Evolutionary conservation across 1,140 invertebrate genomes (phyloP).

Genomic region (Triops cancriformis): DNA sequence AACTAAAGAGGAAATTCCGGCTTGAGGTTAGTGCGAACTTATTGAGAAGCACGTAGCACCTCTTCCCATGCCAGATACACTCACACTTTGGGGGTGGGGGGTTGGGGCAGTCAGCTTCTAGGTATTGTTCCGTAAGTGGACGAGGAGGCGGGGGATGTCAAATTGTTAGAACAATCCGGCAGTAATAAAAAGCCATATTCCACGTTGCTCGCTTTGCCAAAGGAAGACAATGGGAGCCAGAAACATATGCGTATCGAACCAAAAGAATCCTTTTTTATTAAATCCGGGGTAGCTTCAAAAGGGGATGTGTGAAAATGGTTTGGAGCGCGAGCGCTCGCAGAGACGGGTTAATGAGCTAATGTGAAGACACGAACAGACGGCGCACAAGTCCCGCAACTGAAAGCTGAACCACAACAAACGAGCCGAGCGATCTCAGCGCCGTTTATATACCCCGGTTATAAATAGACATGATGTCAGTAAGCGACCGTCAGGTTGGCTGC

Average conservation of each 20-base stretch:
- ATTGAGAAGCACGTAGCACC: neutral
- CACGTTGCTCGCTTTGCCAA: neutral
- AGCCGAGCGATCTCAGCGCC: slow-evolving; percentile 27
- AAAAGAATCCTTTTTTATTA: too few species aligned
- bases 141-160: neutral
- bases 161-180: neutral
- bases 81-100: neutral
- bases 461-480: slow-evolving; percentile 30
- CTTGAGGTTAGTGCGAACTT: slow-evolving; percentile 10
- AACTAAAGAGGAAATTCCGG: slow-evolving; percentile 1
- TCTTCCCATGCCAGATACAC: neutral
- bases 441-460: slow-evolving; percentile 25
- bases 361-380: neutral
- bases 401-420: slow-evolving; percentile 20
- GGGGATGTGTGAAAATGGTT: too few species aligned
- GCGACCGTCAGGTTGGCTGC: slow-evolving; percentile 30
- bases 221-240: neutral
- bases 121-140: neutral
- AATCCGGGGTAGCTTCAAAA: too few species aligned
- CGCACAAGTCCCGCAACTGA: neutral
- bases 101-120: neutral
- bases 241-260: neutral
- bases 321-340: too few species aligned
- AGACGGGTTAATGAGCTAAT: slow-evolving; percentile 19
- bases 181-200: neutral